Evolutionary conservation across 2,113 vertebrate species (phyloP).

Genomic region (Tenrec ecaudatus): DNA sequence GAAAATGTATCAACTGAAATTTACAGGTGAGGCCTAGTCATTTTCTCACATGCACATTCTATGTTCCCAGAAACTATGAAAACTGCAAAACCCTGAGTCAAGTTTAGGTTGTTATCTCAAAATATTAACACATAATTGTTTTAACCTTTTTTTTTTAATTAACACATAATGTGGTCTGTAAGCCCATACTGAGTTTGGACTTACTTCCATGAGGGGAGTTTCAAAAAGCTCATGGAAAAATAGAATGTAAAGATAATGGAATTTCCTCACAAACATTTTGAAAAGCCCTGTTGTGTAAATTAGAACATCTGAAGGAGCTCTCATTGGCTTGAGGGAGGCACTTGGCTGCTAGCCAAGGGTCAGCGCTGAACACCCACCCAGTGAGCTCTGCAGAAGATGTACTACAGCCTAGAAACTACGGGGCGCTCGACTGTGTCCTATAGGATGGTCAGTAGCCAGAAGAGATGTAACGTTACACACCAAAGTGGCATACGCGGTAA

Average conservation of each 20-base stretch:
- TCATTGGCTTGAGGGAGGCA: background rate
- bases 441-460: background rate
- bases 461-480: background rate
- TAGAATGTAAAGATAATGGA: too few relatives aligned
- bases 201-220: background rate
- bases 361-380: background rate
- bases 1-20: conserved; percentile 32
- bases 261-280: too few relatives aligned
- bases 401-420: background rate
- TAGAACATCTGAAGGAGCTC: conserved; percentile 9
- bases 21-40: background rate
- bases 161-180: background rate
- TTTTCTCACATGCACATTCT: background rate
- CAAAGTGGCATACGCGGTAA: background rate
- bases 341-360: background rate
- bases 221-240: too few relatives aligned
- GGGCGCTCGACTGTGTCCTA: background rate
- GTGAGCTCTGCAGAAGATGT: background rate
- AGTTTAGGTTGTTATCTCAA: background rate
- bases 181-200: conserved; percentile 36
- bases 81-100: conserved; percentile 49
- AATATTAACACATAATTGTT: conserved; percentile 10
- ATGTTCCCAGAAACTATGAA: background rate
- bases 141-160: too few relatives aligned
- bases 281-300: background rate